These are phyloP conservation scores for Microplitis demolitor DNA, from an alignment of 1,140 invertebrate genomes.

Conservation along the genomic window DNA sequence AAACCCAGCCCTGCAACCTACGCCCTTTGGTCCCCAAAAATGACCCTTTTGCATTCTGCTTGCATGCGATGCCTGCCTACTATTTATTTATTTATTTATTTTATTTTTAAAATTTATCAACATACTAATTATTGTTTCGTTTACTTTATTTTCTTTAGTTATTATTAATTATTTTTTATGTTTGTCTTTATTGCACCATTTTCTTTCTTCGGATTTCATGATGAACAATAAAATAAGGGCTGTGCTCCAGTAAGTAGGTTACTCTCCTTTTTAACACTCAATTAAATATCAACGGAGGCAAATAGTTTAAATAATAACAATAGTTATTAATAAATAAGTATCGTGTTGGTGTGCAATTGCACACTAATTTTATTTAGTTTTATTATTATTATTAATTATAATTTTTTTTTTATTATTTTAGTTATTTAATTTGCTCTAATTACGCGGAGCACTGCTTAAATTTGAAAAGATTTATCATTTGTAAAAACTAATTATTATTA, in stretches of 20 bases:
- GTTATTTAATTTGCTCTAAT: slow-evolving; percentile 25
- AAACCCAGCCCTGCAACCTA: background rate
- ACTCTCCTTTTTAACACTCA: slow-evolving; percentile 42
- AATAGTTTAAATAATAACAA: slow-evolving; percentile 39
- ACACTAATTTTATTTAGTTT: background rate
- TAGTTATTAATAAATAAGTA: background rate
- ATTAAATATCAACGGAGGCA: slow-evolving; percentile 35
- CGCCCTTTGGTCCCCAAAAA: slow-evolving; percentile 1
- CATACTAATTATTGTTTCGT: no score
- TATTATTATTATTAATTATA: slow-evolving; percentile 32
- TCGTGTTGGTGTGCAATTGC: no score
- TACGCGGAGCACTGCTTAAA: slow-evolving; percentile 35
- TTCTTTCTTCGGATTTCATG: slow-evolving; percentile 72
- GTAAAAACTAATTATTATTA: background rate
- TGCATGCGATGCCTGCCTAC: slow-evolving; percentile 44
- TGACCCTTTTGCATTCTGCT: slow-evolving; percentile 49
- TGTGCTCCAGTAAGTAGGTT: slow-evolving; percentile 83
- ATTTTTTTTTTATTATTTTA: slow-evolving; percentile 19
- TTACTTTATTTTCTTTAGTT: no score
- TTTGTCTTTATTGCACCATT: slow-evolving; percentile 79
- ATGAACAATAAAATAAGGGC: slow-evolving; percentile 67
- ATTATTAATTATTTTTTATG: slow-evolving; percentile 63
- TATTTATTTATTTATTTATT: slow-evolving; percentile 58
- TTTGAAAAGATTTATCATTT: no score
- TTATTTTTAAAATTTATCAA: slow-evolving; percentile 35